Evolutionary conservation across 2,113 vertebrate species (phyloP), one percentile per base, ranked within the genome.

Genomic region (Upupa epops): DNA sequence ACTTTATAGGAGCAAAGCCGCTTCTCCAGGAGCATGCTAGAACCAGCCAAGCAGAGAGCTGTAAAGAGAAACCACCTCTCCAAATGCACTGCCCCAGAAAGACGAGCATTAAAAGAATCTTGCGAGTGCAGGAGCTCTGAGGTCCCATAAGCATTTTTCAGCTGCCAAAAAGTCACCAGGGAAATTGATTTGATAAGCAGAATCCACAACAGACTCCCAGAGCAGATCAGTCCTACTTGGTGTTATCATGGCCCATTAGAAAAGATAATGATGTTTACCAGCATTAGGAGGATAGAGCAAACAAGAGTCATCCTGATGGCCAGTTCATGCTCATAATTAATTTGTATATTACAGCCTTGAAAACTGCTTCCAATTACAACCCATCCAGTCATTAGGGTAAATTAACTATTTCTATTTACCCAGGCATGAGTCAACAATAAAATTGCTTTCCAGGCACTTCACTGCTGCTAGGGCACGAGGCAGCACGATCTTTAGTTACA

Each of bases 351-450:
- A 54, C 52, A 66, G 36, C 68, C 69, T 80, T 73, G 66, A 87
- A 86, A 68, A 86, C 29, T 76, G 51, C 71, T 93, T 86, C 71
- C 70, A 92, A 70, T 90, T 95, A 88, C 4, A 19, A 66, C 46
- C 59, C 37, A 79, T 90, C 55, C 48, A 71, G 52, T 83, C 74
- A 91, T 87, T 94, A 94, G 48, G 55, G 45, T 70, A 89, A 95
- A 89, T 89, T 85, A 80, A 69, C 84, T 91, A 87, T 92, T 96
- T 85, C 84, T 91, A 87, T 92, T 96, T 85, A 86, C 48, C 70
- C 48, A 85, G 66, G 21, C 37, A 7, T 34, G 34, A 89, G 19
- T 65, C 86, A 93, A 93, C 63, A 90, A 90, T 59, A 83, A 73
- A 95, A 90, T 68, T 55, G 56, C 59, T 76, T 90, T 90, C 32